Evolutionary conservation across 2,113 vertebrate genomes (phyloP).

Genomic region (Erpornis zantholeuca): DNA sequence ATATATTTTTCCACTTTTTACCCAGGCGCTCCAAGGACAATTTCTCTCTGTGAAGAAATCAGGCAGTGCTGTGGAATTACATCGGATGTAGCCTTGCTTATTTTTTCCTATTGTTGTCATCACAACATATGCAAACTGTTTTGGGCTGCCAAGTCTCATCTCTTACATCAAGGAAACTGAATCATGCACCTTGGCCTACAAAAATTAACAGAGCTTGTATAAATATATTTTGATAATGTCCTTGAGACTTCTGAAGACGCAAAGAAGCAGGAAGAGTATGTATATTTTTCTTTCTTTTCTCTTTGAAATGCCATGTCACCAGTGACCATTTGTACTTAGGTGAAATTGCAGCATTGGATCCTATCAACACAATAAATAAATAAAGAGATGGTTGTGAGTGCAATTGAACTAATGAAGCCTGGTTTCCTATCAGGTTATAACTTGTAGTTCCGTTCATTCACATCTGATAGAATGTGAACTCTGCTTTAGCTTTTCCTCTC

Average conservation of each 20-base stretch:
- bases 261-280: not conserved
- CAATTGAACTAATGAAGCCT: not conserved
- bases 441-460: not conserved
- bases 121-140: not conserved
- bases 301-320: not conserved
- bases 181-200: not conserved
- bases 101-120: not conserved
- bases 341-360: not conserved
- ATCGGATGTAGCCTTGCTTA: not conserved
- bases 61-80: not conserved
- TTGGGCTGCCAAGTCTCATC: not conserved
- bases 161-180: not conserved
- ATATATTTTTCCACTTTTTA: not conserved
- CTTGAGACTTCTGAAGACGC: not conserved
- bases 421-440: not conserved
- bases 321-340: not conserved
- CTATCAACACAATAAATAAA: slow-evolving; percentile 13
- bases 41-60: not conserved
- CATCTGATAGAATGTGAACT: not conserved
- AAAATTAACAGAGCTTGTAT: not conserved
- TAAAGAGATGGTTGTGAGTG: not conserved
- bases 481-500: not conserved
- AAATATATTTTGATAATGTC: slow-evolving; percentile 8
- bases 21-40: not conserved
- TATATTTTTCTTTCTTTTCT: not conserved